Conservation (phyloP, 2,113 vertebrate species). For the Notothenia rossii region DNA sequence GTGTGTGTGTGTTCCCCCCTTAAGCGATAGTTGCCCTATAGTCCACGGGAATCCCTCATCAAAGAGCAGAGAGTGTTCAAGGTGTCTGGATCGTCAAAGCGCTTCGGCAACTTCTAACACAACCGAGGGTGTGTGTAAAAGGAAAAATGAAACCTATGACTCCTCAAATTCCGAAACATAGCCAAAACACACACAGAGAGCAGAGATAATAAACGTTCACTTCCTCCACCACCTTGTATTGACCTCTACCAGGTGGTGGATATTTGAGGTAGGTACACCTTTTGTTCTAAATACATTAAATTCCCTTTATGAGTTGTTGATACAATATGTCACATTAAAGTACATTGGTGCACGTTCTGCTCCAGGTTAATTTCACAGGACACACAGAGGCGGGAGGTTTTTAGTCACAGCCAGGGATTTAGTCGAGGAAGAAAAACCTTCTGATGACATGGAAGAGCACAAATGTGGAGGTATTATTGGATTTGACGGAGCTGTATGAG, state of each 20-base stretch:
- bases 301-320: not conserved
- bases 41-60: constrained; percentile 76
- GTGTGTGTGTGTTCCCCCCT: constrained; percentile 52
- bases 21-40: constrained; percentile 61
- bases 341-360: not conserved
- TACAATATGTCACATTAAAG: not conserved
- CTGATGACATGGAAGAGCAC: not conserved
- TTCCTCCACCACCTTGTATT: not conserved
- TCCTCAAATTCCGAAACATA: not conserved
- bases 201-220: not conserved
- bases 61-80: constrained; percentile 70
- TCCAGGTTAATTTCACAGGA: not conserved
- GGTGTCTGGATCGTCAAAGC: constrained; percentile 72
- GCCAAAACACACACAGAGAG: constrained; percentile 2
- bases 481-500: not conserved
- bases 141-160: constrained; percentile 20
- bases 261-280: not conserved
- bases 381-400: too few species aligned
- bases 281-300: not conserved
- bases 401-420: not conserved
- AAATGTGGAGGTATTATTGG: not conserved
- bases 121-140: constrained; percentile 21
- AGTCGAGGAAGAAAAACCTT: not conserved
- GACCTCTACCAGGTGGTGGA: not conserved
- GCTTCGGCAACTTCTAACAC: constrained; percentile 61